phyloP scores from a whole-genome alignment of 2,797 vertebrate species.

The Spondyliosoma cantharus region DNA sequence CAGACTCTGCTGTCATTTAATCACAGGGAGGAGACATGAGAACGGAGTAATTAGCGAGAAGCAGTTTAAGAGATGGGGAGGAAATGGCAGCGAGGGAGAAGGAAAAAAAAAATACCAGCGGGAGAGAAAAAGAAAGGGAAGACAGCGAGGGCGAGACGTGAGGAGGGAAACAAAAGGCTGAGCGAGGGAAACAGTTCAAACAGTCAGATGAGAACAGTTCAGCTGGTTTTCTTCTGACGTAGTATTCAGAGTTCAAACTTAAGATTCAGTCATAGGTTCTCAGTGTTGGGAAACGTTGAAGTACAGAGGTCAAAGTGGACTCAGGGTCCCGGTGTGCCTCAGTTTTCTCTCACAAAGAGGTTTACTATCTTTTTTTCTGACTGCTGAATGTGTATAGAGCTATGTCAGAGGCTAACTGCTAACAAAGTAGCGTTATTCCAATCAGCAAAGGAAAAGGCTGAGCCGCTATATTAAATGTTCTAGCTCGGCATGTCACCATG shows the following conservation, averaged over 20 bases:
- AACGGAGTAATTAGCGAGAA: conserved; percentile 69
- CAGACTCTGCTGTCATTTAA: conserved; percentile 68
- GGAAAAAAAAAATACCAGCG: conserved; percentile 35
- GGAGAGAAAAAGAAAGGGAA: conserved; percentile 22
- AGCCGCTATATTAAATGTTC: not conserved
- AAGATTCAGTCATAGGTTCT: too few species aligned
- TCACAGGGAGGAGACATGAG: conserved; percentile 52
- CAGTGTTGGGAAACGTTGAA: not conserved
- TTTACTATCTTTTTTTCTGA: too few species aligned
- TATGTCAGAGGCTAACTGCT: too few species aligned
- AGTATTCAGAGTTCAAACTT: not conserved
- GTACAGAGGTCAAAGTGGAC: not conserved
- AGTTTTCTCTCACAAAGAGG: too few species aligned
- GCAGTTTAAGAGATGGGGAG: conserved; percentile 50
- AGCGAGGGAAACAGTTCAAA: conserved; percentile 15
- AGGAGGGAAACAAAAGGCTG: conserved; percentile 22
- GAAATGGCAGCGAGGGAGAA: conserved; percentile 40
- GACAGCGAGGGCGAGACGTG: conserved; percentile 26
- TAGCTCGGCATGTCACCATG: not conserved
- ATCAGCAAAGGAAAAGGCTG: too few species aligned
- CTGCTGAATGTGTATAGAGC: too few species aligned
- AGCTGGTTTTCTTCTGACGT: not conserved
- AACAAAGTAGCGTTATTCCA: not conserved
- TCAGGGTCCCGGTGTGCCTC: too few species aligned
- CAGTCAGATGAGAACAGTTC: not conserved